Base-by-base conservation (phyloP, 2,113 vertebrate genomes). In the Podiceps cristatus region DNA sequence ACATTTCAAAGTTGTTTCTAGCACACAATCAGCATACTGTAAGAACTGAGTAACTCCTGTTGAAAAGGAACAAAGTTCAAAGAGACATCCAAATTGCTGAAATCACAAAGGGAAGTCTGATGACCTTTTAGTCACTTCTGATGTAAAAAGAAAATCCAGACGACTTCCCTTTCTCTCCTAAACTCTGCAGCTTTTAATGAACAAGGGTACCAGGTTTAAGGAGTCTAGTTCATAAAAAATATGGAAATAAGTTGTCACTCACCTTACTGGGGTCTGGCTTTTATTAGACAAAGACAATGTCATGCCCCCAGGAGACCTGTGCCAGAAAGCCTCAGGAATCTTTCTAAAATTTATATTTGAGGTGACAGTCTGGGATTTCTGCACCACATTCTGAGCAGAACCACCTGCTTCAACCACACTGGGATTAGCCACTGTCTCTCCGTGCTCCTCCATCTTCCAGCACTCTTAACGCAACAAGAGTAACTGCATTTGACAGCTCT, bases 281-380 rank as follows among this genome's bases (percentile, higher is more conserved):
- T 96, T 91, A 94, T 88, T 89, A 78, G 63, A 71, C 42, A 92
- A 76, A 66, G 66, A 63, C 18, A 59, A 52, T 31, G 47, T 37
- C 64, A 31, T 56, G 82, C 23, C 33, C 78, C 67, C 55, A 77
- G 37, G 45, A 94, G 79, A 86, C 59, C 72, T 77, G 75, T 71
- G 67, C 55, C 37, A 71, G 75, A 92, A 22, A 73, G 72, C 63
- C 42, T 15, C 82, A 91, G 84, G 77, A 95, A 94, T 78, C 33
- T 15, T 95, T 10, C 52, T 82, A n/a, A 91, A 93, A 95, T 93
- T 96, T 95, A 11, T 87, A 85, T 91, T 53, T 95, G 86, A 84
- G 60, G 63, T 89, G 76, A 93, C 86, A 95, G 66, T 27, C 47
- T 84, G 80, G 49, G 37, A 89, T 91, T 96, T 95, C 86, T 91